These are phyloP conservation scores for Leucophenga varia DNA, from an alignment of 1,140 invertebrate species.

Conservation along the genomic window DNA sequence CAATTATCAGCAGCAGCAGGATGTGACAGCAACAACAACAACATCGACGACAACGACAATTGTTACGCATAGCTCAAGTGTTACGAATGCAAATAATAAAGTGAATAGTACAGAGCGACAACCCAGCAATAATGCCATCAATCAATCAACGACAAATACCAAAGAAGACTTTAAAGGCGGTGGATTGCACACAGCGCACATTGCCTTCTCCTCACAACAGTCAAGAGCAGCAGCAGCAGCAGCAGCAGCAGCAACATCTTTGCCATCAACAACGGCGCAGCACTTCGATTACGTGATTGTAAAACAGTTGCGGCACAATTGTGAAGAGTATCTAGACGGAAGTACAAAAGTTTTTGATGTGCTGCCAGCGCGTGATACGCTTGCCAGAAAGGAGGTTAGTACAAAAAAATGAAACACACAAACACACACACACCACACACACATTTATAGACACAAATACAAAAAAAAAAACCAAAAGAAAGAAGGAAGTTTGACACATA, in stretches of 20 bases:
- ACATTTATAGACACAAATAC: no score
- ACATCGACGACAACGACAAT: neutral
- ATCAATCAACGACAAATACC: conserved; percentile 25
- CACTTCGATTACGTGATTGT: conserved; percentile 41
- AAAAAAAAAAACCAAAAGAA: no score
- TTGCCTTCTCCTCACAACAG: no score
- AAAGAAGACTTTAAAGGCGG: conserved; percentile 20
- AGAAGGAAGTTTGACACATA: conserved; percentile 2
- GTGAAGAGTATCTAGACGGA: conserved; percentile 46
- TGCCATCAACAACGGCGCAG: conserved; percentile 8
- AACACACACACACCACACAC: no score
- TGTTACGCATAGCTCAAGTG: conserved; percentile 10
- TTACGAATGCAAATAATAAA: neutral
- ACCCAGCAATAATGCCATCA: conserved; percentile 11
- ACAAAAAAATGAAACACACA: no score
- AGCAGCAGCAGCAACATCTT: conserved; percentile 3
- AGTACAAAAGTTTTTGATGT: conserved; percentile 37
- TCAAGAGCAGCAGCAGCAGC: neutral
- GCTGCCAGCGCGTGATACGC: conserved; percentile 33
- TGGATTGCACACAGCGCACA: neutral
- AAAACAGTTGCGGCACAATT: conserved; percentile 32
- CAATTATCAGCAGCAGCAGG: conserved; percentile 19
- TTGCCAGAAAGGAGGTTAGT: conserved; percentile 24
- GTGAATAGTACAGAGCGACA: neutral
- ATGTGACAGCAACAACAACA: conserved; percentile 17